These are phyloP conservation scores for Tachysurus vachellii DNA, from an alignment of 2,113 vertebrate species.

Conservation along the genomic window DNA sequence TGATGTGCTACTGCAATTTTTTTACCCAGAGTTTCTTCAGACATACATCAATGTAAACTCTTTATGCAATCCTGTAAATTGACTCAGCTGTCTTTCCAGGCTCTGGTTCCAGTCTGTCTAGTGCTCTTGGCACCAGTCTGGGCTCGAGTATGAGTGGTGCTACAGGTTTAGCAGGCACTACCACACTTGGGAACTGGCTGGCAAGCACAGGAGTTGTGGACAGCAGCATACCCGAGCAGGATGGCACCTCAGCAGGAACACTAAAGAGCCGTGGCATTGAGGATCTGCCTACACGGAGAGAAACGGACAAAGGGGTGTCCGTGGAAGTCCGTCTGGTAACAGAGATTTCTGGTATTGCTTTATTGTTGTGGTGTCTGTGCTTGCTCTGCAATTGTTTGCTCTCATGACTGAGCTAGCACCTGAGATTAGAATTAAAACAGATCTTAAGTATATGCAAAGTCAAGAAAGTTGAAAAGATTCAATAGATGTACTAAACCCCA, in stretches of 20 bases:
- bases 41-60: neutral
- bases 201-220: conserved; percentile 54
- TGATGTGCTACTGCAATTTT: neutral
- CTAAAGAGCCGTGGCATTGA: conserved; percentile 75
- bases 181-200: conserved; percentile 69
- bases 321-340: conserved; percentile 86
- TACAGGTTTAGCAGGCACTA: conserved; percentile 45
- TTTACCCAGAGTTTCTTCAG: neutral
- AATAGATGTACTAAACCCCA: neutral
- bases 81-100: conserved; percentile 32
- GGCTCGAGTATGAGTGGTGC: conserved; percentile 34
- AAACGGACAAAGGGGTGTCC: conserved; percentile 82
- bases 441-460: neutral
- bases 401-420: neutral
- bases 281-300: conserved; percentile 81
- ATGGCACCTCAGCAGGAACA: conserved; percentile 68
- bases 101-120: conserved; percentile 39
- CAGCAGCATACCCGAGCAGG: conserved; percentile 64
- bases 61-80: conserved; percentile 9
- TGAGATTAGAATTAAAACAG: neutral
- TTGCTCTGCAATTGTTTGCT: neutral
- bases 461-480: neutral
- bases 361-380: neutral
- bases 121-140: conserved; percentile 29
- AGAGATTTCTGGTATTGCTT: neutral